phyloP scores from a whole-genome alignment of 1,140 invertebrate genomes.

The Melitaea cinxia region DNA sequence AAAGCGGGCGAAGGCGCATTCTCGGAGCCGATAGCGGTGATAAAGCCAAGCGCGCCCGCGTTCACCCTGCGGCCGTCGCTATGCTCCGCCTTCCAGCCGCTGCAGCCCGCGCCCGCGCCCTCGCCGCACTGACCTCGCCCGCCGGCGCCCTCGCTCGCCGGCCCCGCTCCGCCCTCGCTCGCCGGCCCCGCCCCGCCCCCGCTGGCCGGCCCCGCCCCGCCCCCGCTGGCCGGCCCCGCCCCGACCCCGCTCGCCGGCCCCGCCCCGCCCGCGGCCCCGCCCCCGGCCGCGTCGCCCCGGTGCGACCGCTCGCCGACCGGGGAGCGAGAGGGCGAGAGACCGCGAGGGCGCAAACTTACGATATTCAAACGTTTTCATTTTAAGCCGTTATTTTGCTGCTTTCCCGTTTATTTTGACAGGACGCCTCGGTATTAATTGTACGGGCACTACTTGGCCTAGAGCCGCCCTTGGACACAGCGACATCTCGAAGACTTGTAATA shows the following conservation, averaged over 20 bases:
- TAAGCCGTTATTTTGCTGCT: no score
- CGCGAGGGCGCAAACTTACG: no score
- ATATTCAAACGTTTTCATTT: no score
- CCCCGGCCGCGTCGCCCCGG: no score
- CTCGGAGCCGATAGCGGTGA: slow-evolving; percentile 58
- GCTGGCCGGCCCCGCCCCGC: neutral
- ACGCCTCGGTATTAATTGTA: no score
- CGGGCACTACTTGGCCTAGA: no score
- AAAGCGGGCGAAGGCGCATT: slow-evolving; percentile 80
- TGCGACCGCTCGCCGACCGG: no score
- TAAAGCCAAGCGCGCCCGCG: slow-evolving; percentile 84
- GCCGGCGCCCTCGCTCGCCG: neutral
- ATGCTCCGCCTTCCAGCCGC: slow-evolving; percentile 91
- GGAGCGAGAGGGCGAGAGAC: no score
- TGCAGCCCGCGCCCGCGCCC: slow-evolving; percentile 82
- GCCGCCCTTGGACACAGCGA: no score
- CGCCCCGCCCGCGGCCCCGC: neutral
- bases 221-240: neutral
- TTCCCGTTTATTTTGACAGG: no score
- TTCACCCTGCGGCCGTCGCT: slow-evolving; percentile 91
- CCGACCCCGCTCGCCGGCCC: neutral
- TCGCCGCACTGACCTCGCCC: slow-evolving; percentile 24
- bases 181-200: neutral
- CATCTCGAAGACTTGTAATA: no score
- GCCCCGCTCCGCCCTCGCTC: neutral